phyloP scores from a whole-genome alignment of 2,888 invertebrate genomes.

The Folsomia manolachei region DNA sequence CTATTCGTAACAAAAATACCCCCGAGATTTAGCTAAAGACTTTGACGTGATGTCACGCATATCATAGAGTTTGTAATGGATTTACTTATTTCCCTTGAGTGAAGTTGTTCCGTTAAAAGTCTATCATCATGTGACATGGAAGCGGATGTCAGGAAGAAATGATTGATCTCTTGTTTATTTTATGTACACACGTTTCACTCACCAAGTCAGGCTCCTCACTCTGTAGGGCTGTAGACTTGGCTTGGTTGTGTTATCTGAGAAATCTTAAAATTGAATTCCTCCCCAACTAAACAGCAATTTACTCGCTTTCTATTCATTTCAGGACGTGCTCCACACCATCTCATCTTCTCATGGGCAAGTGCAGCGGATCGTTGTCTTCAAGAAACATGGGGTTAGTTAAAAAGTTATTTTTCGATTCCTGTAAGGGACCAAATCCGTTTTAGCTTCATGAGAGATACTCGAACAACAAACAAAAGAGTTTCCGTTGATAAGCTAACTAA shows the following conservation, averaged over 20 bases:
- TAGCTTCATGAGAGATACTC: too few relatives aligned
- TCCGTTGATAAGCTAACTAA: too few relatives aligned
- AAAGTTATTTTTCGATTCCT: too few relatives aligned
- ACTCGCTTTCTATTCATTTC: constrained; percentile 57
- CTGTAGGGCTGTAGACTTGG: not conserved
- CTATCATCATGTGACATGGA: not conserved
- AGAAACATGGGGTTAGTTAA: constrained; percentile 97
- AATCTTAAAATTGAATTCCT: not conserved
- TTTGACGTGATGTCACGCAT: not conserved
- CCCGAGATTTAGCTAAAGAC: too few relatives aligned
- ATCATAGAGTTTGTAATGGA: not conserved
- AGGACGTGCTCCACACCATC: constrained; percentile 98
- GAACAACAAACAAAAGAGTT: too few relatives aligned
- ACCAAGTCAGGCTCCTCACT: too few relatives aligned
- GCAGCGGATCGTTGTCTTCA: constrained; percentile 95
- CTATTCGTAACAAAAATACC: too few relatives aligned
- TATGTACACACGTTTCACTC: not conserved
- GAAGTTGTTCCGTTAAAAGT: not conserved
- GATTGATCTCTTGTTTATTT: constrained; percentile 40
- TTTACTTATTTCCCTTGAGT: not conserved
- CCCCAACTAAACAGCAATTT: not conserved
- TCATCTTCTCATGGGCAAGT: constrained; percentile 93
- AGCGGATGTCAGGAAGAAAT: constrained; percentile 18
- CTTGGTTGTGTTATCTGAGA: not conserved
- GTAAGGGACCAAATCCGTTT: too few relatives aligned